Evolutionary conservation across 2,888 invertebrate genomes (phyloP).

Genomic region (Dolichomitus sp.): DNA sequence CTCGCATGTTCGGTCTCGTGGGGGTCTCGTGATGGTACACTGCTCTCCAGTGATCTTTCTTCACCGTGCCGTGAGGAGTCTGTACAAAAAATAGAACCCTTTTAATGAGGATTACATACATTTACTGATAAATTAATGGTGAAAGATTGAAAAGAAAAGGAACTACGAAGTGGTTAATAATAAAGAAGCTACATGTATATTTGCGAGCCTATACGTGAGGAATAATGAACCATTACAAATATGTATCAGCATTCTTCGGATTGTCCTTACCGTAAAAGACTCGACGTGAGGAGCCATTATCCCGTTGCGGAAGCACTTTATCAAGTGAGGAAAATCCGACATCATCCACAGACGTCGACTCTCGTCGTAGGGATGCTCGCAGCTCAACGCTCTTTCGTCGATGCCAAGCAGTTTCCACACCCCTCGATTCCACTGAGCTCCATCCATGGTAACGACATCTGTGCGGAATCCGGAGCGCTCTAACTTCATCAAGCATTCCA

Average conservation of each 20-base stretch:
- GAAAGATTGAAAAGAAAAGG: too few relatives aligned
- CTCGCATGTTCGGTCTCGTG: constrained; percentile 47
- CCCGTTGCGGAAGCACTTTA: constrained; percentile 70
- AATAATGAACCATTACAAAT: too few relatives aligned
- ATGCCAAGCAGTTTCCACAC: constrained; percentile 73
- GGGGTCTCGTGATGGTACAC: constrained; percentile 44
- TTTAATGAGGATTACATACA: too few relatives aligned
- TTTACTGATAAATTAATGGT: too few relatives aligned
- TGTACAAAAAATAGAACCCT: constrained; percentile 12
- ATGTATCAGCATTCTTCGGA: too few relatives aligned
- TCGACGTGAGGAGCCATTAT: constrained; percentile 35
- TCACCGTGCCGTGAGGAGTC: constrained; percentile 68
- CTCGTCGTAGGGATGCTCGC: constrained; percentile 66
- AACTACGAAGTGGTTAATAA: too few relatives aligned
- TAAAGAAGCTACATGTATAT: too few relatives aligned
- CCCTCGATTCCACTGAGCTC: constrained; percentile 73
- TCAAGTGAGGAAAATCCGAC: constrained; percentile 74
- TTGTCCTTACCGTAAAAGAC: background rate
- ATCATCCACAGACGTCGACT: constrained; percentile 68
- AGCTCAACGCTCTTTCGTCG: constrained; percentile 54
- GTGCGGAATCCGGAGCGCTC: constrained; percentile 71
- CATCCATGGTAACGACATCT: constrained; percentile 72
- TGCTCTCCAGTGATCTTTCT: constrained; percentile 63
- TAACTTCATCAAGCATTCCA: too few relatives aligned
- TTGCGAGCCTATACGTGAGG: too few relatives aligned